Base-by-base conservation (phyloP, 2,888 invertebrate species). In the Brachypterus glaber region DNA sequence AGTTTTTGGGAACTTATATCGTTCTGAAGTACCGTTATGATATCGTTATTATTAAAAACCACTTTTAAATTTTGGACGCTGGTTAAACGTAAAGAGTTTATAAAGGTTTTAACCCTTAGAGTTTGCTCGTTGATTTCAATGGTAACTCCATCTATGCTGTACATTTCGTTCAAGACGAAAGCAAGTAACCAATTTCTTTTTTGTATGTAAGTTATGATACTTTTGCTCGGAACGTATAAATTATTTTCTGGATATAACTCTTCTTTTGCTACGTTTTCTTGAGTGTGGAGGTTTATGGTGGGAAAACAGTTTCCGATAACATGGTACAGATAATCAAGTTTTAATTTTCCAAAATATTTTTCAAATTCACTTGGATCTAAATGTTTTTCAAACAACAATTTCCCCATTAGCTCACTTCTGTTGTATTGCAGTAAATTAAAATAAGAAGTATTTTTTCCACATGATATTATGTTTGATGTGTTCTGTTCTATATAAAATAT, bases 271-370 rank as follows among this genome's bases (percentile, higher is more conserved):
- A 72, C 68, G 47, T 70, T 71, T 48, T 58, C 58, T n/a, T 55
- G 47, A 1, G 64, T 59, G 3, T 67, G 67, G 38, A 74, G 59
- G 15, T 71, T 66, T 15, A 80, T 71, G 5, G 73, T 75, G 0
- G 84, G 82, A 47, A 82, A 83, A 53, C 80, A 80, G 59, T 80
- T 83, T 2, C 79, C 63, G 2, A 82, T 74, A 8, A 85, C 73
- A 48, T 81, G 80, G 49, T 84, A 81, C 33, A 82, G 74, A 35
- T 84, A 69, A 68, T 85, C 82, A 2, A 85, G 71, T 56, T 82
- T 80, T 12, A 85, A 60, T 48, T 77, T 77, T 18, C 72, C 71
- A 41, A 83, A 82, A 50, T 80, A 72, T 1, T 71, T 65, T 55
- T 85, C 85, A 39, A 86, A 73, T 52, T 76, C 73, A 2, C 76